A percentile compares a stretch with the other conserved stretches of the same genome.
Evolutionary conservation across 2,797 vertebrate genomes (phyloP).

Genomic region (Lates japonicus): DNA sequence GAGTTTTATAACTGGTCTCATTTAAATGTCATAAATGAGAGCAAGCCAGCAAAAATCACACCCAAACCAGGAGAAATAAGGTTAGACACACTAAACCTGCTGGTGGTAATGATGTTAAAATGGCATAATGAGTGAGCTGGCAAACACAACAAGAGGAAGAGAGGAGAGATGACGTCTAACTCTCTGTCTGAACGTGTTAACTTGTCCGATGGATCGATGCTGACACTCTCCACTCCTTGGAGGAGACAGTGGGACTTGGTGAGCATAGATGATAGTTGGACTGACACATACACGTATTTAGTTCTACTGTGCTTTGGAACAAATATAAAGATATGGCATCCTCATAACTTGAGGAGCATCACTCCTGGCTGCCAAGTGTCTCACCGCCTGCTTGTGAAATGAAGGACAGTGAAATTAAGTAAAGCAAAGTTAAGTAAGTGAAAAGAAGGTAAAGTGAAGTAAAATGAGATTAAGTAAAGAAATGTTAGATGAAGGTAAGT

Average conservation of each 20-base stretch:
- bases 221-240: not conserved
- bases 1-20: not conserved
- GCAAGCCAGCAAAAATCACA: not conserved
- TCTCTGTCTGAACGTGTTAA: slow-evolving; percentile 1
- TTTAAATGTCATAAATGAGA: slow-evolving; percentile 3
- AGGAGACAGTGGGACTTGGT: slow-evolving; percentile 5
- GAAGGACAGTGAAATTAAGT: no score
- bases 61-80: not conserved
- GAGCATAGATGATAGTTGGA: slow-evolving; percentile 3
- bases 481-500: not conserved
- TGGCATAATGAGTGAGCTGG: not conserved
- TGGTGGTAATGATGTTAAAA: not conserved
- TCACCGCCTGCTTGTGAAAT: not conserved
- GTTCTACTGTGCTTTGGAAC: slow-evolving; percentile 10
- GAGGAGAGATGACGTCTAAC: not conserved
- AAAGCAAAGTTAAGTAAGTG: not conserved
- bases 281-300: slow-evolving; percentile 13
- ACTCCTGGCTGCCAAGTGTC: slow-evolving; percentile 16
- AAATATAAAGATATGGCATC: slow-evolving; percentile 21
- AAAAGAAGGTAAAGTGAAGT: not conserved
- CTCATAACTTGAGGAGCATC: slow-evolving; percentile 18
- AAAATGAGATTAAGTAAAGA: not conserved
- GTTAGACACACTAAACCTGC: not conserved
- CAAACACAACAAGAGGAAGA: not conserved
- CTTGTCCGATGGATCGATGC: not conserved